These are phyloP conservation scores for Pycnonotus jocosus DNA, from an alignment of 2,113 vertebrate genomes.

Conservation along the genomic window DNA sequence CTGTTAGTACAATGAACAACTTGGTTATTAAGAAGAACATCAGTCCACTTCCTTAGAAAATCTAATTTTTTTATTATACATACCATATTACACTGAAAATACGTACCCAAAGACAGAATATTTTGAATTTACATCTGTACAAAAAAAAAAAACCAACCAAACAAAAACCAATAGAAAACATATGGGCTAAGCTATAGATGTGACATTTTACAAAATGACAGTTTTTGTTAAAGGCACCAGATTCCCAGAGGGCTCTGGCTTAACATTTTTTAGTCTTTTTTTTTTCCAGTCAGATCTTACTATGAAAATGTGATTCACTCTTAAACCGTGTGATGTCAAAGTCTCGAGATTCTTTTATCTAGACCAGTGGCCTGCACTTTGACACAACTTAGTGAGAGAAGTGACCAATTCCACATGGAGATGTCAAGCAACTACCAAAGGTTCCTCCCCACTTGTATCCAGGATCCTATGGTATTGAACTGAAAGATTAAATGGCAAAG, in stretches of 20 bases:
- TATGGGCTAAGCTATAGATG: slow-evolving; percentile 25
- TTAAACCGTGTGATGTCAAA: background rate
- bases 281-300: slow-evolving; percentile 9
- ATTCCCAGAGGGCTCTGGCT: slow-evolving; percentile 53
- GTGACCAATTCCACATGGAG: background rate
- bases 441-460: background rate
- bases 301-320: background rate
- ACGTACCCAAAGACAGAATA: slow-evolving; percentile 58
- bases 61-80: slow-evolving; percentile 72
- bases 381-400: background rate
- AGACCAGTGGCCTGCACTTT: background rate
- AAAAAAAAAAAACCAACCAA: slow-evolving; percentile 13
- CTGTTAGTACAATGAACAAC: background rate
- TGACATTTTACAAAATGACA: slow-evolving; percentile 65
- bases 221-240: slow-evolving; percentile 61
- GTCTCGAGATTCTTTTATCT: background rate
- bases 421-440: background rate
- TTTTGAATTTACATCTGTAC: slow-evolving; percentile 66
- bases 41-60: slow-evolving; percentile 67
- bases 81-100: slow-evolving; percentile 69
- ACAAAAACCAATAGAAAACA: slow-evolving; percentile 54
- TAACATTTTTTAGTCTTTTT: slow-evolving; percentile 19
- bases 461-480: background rate
- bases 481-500: background rate
- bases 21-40: background rate